Evolutionary conservation across 2,113 vertebrate species (phyloP).

Genomic region (Pseudorasbora parva): DNA sequence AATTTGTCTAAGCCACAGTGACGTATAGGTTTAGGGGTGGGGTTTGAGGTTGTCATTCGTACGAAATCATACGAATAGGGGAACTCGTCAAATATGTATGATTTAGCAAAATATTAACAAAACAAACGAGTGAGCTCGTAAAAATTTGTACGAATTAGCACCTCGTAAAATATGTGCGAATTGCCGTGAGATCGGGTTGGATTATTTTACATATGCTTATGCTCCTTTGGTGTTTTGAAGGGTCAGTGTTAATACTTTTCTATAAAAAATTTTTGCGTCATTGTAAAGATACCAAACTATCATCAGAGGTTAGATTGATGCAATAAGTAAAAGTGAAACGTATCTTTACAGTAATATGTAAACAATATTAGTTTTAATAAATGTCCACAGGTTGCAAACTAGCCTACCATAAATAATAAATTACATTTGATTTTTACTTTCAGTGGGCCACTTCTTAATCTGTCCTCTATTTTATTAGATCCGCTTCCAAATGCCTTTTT

Average conservation of each 20-base stretch:
- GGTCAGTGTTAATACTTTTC: background rate
- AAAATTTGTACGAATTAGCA: too few relatives aligned
- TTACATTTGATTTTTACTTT: constrained; percentile 68
- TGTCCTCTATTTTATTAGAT: constrained; percentile 72
- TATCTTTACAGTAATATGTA: background rate
- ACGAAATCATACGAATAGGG: too few relatives aligned
- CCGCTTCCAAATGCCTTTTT: constrained; percentile 73
- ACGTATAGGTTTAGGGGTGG: too few relatives aligned
- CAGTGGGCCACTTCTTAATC: constrained; percentile 68
- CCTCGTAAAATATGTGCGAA: too few relatives aligned
- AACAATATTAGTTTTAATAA: background rate
- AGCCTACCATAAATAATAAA: too few relatives aligned
- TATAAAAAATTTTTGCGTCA: background rate
- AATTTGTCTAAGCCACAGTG: too few relatives aligned
- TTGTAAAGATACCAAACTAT: background rate
- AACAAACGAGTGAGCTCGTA: too few relatives aligned
- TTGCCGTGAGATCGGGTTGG: too few relatives aligned
- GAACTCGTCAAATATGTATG: too few relatives aligned
- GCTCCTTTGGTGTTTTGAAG: background rate
- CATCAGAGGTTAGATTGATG: background rate
- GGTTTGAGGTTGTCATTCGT: too few relatives aligned
- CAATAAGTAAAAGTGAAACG: background rate
- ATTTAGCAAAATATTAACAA: too few relatives aligned
- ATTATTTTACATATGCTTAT: background rate
- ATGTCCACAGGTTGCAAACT: background rate